Conservation (phyloP, 2,797 vertebrate genomes). For the Hydrocynus forskahlii region DNA sequence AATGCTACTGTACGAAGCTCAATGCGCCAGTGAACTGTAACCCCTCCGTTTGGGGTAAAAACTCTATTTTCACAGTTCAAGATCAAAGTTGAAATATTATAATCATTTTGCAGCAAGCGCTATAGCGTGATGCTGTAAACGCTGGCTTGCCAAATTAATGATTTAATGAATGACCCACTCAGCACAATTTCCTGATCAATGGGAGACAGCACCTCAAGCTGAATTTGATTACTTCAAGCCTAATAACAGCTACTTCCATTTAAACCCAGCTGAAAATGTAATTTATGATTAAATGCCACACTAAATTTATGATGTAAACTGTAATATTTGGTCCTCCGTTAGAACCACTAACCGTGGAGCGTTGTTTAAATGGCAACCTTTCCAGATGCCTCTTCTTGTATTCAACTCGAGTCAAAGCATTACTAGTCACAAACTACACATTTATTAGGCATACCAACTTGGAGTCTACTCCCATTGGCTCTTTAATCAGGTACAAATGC, state of each 20-base stretch:
- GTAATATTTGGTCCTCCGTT: neutral
- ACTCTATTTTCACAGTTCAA: constrained; percentile 38
- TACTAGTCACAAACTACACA: too few species aligned
- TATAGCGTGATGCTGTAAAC: constrained; percentile 20
- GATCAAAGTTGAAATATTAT: constrained; percentile 42
- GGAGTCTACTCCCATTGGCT: too few species aligned
- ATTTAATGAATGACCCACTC: constrained; percentile 35
- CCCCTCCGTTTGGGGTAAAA: constrained; percentile 27
- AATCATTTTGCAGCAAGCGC: constrained; percentile 8
- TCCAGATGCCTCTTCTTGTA: too few species aligned
- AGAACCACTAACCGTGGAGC: neutral
- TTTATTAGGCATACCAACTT: too few species aligned
- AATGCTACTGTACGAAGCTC: constrained; percentile 46
- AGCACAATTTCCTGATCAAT: constrained; percentile 47
- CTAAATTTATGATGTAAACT: constrained; percentile 13
- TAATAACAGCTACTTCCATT: constrained; percentile 5
- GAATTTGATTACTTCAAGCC: constrained; percentile 35
- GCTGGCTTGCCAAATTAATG: constrained; percentile 26
- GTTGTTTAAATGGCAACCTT: too few species aligned
- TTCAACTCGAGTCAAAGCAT: too few species aligned
- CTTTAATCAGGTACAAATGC: too few species aligned
- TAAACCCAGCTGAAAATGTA: constrained; percentile 17
- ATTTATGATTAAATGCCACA: constrained; percentile 37
- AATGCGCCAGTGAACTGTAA: constrained; percentile 47
- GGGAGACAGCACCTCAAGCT: constrained; percentile 35